A percentile compares a stretch with the other conserved stretches of the same genome.
Evolutionary conservation across 2,888 invertebrate genomes (phyloP).

Genomic region (Drosophila nigricruria): DNA sequence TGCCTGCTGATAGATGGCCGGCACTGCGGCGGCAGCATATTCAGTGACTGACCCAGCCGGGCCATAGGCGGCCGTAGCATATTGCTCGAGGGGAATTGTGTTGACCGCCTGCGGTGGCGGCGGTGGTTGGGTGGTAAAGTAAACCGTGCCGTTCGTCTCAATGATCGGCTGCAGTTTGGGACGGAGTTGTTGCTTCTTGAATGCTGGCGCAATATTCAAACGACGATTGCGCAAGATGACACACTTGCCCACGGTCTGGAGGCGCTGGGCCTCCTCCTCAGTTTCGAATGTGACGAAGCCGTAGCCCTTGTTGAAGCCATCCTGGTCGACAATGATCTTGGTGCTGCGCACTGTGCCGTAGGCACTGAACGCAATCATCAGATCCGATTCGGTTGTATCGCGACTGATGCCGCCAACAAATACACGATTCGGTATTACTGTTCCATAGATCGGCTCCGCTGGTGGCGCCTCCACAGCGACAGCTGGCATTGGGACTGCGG

Average conservation of each 20-base stretch:
- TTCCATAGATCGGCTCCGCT: slow-evolving; percentile 85
- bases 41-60: neutral
- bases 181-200: slow-evolving; percentile 24
- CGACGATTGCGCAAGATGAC: slow-evolving; percentile 36
- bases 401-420: slow-evolving; percentile 96
- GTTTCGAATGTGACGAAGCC: slow-evolving; percentile 93
- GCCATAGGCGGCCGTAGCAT: neutral
- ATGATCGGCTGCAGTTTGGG: slow-evolving; percentile 18
- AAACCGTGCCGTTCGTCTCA: slow-evolving; percentile 19
- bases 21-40: neutral
- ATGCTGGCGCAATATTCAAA: slow-evolving; percentile 41
- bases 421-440: slow-evolving; percentile 95
- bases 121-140: slow-evolving; percentile 4
- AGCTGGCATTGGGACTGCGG: neutral
- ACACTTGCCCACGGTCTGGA: slow-evolving; percentile 87
- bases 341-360: slow-evolving; percentile 94
- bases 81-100: slow-evolving; percentile 16
- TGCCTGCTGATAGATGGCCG: slow-evolving; percentile 24
- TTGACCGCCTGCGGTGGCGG: neutral
- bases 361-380: slow-evolving; percentile 94
- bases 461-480: neutral
- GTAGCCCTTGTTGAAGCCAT: slow-evolving; percentile 93
- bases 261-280: slow-evolving; percentile 91
- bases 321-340: slow-evolving; percentile 95
- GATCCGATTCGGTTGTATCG: slow-evolving; percentile 94